phyloP scores from a whole-genome alignment of 1,140 invertebrate species.

The Tetragonula clypearis region DNA sequence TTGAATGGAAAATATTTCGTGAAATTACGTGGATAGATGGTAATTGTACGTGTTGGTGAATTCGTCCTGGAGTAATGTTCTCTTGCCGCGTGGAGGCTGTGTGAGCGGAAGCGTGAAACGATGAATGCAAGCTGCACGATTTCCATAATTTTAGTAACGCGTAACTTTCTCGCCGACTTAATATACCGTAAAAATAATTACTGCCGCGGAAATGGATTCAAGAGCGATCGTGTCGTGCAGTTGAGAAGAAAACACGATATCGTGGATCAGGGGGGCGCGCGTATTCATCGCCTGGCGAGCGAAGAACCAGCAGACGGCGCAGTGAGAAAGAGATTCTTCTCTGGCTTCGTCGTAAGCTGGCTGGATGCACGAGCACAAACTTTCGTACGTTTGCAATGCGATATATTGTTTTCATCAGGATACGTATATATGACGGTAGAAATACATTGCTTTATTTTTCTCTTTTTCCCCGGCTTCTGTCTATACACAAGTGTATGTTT shows the following conservation, averaged over 20 bases:
- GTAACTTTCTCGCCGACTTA: slow-evolving; percentile 29
- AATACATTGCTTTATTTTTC: slow-evolving; percentile 53
- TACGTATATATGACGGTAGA: not conserved
- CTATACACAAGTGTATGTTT: slow-evolving; percentile 28
- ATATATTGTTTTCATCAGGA: slow-evolving; percentile 50
- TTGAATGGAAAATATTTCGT: not conserved
- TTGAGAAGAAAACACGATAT: slow-evolving; percentile 11
- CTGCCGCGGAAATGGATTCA: slow-evolving; percentile 35
- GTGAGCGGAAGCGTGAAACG: slow-evolving; percentile 32
- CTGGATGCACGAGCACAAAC: slow-evolving; percentile 28
- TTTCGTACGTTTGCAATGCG: slow-evolving; percentile 2
- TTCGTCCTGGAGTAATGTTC: not conserved
- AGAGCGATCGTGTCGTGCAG: slow-evolving; percentile 3
- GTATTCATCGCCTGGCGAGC: slow-evolving; percentile 1
- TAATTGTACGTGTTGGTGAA: not conserved
- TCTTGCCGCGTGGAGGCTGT: not conserved
- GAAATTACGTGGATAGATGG: not conserved
- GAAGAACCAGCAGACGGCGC: not conserved
- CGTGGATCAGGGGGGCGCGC: not conserved
- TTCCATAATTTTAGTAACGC: slow-evolving; percentile 44
- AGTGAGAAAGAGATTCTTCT: not conserved
- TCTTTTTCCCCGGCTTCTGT: not conserved
- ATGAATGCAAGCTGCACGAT: slow-evolving; percentile 15
- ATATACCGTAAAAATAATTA: slow-evolving; percentile 49
- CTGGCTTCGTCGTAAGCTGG: not conserved